Conservation (phyloP, 1,140 invertebrate genomes). For the Chrysomallon squamiferum region DNA sequence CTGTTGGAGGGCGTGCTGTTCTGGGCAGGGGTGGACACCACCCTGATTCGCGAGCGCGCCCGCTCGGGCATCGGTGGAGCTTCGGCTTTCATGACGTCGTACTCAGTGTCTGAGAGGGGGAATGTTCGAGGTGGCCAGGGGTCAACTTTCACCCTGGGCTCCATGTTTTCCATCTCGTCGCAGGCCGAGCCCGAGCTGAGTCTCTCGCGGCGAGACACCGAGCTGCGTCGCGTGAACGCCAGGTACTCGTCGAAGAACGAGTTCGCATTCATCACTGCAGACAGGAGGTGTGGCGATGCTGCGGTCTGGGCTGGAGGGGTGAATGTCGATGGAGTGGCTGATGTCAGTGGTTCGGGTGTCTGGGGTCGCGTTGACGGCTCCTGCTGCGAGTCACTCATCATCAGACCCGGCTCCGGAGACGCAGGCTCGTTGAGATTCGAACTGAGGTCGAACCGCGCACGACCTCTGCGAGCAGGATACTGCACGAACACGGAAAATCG, state of each 20-base stretch:
- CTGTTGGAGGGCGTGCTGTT: slow-evolving; percentile 22
- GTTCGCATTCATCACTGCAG: background rate
- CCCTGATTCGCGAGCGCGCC: slow-evolving; percentile 42
- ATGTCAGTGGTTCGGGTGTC: slow-evolving; percentile 10
- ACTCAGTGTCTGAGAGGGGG: slow-evolving; percentile 75
- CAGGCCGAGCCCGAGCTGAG: slow-evolving; percentile 7
- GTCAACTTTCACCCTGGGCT: slow-evolving; percentile 59
- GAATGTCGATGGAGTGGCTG: background rate
- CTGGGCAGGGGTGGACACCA: slow-evolving; percentile 19
- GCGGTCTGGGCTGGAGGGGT: background rate
- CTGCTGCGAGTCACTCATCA: slow-evolving; percentile 3
- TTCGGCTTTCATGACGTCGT: slow-evolving; percentile 73
- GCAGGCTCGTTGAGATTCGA: slow-evolving; percentile 16
- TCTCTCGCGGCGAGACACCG: slow-evolving; percentile 13
- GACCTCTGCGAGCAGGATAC: slow-evolving; percentile 69
- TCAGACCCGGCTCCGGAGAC: slow-evolving; percentile 5
- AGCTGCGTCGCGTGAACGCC: slow-evolving; percentile 13
- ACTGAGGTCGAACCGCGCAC: slow-evolving; percentile 25
- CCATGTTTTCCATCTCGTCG: slow-evolving; percentile 6
- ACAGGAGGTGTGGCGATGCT: background rate
- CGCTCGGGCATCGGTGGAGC: slow-evolving; percentile 16
- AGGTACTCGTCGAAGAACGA: background rate
- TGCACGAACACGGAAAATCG: slow-evolving; percentile 75
- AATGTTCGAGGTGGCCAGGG: slow-evolving; percentile 79
- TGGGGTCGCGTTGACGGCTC: slow-evolving; percentile 13